Evolutionary conservation across 2,888 invertebrate species (phyloP), one percentile per base, ranked within the genome.

Genomic region (Zygothrica quintamaculata): DNA sequence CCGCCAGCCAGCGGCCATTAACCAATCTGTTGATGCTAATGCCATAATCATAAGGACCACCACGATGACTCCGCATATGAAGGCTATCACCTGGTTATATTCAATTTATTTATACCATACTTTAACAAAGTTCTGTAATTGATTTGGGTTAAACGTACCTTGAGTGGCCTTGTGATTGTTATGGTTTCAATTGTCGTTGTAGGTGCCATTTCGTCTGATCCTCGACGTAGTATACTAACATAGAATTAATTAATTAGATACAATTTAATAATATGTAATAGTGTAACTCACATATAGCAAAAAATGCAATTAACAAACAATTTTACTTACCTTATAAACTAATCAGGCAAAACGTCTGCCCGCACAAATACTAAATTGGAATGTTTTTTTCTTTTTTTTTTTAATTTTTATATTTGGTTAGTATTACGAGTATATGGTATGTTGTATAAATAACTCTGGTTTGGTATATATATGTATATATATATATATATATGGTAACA

Each of bases 31-130:
- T 39, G 98, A 97, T 51, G 96, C 96, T 86, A 99, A 93, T 15
- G 97, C 97, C 93, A 99, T 94, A 89, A 97, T 95, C 95, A 98
- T 96, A 84, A 99, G 93, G 73, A 98, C 93, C 80, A 98, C 94
- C 80, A 98, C 98, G 89, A 98, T 95, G 85, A 97, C 93, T 60
- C 98, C 98, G 92, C 98, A 98, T 92, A 99, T 96, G 91, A 99
- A 95, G 74, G 99, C 98, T 89, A 99, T 98, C 92, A 99, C 97
- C 98, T 99, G 48, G 8, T 34, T 6, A 29, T 7, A 1, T 22
- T 22, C 18, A 22, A 9, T 12, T 15, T 46, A 11, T 34, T 31
- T 1, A n/a, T n/a, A n/a, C 13, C 26, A 13, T 7, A 6, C 13
- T 4, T 34, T 22, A 12, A 34, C 12, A n/a, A n/a, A n/a, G n/a